Evolutionary conservation across 2,888 invertebrate genomes (phyloP), one percentile per base, ranked within the genome.

Genomic region (Drosophila prostipennis): DNA sequence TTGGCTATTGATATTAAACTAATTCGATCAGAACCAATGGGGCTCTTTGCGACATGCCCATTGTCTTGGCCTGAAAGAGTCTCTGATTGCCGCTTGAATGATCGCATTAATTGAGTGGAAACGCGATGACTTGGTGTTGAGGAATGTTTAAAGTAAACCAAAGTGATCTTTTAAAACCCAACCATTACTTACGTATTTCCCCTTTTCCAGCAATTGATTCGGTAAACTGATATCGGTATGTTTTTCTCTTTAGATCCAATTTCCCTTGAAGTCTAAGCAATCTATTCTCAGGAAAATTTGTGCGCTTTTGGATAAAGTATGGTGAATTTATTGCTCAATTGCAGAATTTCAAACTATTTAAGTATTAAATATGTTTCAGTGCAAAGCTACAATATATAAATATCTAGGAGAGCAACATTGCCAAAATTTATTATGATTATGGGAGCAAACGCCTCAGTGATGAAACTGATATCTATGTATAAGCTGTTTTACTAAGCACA

Each of bases 11-110:
- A 39, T 39, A 43, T 54, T 39, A 14, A 64, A n/a, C 16, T 11
- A 63, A 40, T 46, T 39, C 36, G 45, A 46, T 64, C 54, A 65
- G 65, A 65, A 64, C 26, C 34, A 16, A 11, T 45, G 37, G 10
- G 37, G 1, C 34, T 59, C 59, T 48, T 40, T 60, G 23, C 16
- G 39, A 13, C 16, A 59, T 37, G 14, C 10, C 42, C 19, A 52
- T 43, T 39, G 53, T 45, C 53, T 32, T 19, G 53, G 45, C 34
- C 39, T 61, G 37, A 61, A 60, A 61, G 19, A 37, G 63, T 45
- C 36, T 42, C 23, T 5, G 53, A 46, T 34, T 39, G 36, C 11
- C 23, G n/a, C 10, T 26, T 52, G 52, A 63, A 39, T 39, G 16
- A 46, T 65, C 26, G n/a, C 23, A 7, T n/a, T 23, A 58, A 58